These are phyloP conservation scores for Eufriesea mexicana DNA, from an alignment of 1,140 invertebrate species.

Conservation along the genomic window DNA sequence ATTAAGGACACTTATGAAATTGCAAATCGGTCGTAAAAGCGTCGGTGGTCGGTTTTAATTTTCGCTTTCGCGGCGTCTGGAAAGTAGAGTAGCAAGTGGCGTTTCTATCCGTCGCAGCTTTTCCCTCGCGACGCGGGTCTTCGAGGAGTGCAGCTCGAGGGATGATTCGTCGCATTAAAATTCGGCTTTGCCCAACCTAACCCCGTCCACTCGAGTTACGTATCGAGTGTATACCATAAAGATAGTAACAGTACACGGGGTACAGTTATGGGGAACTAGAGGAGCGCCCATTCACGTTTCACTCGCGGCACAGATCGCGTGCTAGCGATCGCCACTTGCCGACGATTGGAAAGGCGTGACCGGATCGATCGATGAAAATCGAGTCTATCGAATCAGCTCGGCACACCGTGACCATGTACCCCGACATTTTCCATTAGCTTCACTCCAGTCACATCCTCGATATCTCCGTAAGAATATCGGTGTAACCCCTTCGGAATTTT, in stretches of 20 bases:
- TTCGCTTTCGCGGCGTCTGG: slow-evolving; percentile 36
- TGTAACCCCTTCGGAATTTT: neutral
- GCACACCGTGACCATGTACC: no score
- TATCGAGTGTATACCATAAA: no score
- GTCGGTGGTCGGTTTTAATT: slow-evolving; percentile 4
- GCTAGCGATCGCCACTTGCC: neutral
- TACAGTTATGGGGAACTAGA: slow-evolving; percentile 30
- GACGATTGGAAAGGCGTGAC: slow-evolving; percentile 23
- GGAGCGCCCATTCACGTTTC: slow-evolving; percentile 42
- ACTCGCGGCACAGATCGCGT: slow-evolving; percentile 36
- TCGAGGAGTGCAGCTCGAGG: no score
- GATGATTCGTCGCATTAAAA: neutral
- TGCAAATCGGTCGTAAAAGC: slow-evolving; percentile 21
- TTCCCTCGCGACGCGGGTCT: no score
- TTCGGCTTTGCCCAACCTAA: neutral
- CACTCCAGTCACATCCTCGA: no score
- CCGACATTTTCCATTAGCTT: neutral
- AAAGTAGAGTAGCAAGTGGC: slow-evolving; percentile 15
- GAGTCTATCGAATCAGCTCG: neutral
- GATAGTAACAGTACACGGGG: slow-evolving; percentile 37
- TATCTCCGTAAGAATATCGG: no score
- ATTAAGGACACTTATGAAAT: slow-evolving; percentile 39
- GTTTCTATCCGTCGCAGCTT: neutral
- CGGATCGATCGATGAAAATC: slow-evolving; percentile 6
- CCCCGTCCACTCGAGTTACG: neutral